These are phyloP conservation scores for Hymenopus coronatus DNA, from an alignment of 2,888 invertebrate species.

Conservation along the genomic window DNA sequence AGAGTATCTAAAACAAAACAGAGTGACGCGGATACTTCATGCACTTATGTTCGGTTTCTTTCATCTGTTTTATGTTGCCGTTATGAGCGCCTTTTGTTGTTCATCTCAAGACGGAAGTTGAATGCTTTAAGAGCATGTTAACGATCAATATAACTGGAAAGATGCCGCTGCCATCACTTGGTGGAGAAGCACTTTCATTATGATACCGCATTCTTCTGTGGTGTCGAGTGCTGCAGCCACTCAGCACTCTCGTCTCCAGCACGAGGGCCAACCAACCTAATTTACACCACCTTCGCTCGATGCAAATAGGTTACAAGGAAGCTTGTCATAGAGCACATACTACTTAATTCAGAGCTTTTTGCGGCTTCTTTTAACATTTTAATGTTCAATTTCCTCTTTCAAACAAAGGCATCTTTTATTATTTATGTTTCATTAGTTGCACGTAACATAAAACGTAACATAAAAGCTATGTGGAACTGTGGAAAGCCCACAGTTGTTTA, in stretches of 20 bases:
- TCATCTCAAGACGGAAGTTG: neutral
- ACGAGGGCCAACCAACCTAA: neutral
- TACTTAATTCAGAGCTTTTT: neutral
- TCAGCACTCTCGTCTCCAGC: neutral
- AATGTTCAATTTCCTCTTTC: neutral
- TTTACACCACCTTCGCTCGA: neutral
- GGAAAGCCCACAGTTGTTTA: neutral
- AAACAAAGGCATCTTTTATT: neutral
- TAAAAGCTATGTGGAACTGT: neutral
- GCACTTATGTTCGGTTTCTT: too few relatives aligned
- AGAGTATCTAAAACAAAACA: too few relatives aligned
- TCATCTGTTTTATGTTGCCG: too few relatives aligned
- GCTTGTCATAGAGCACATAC: neutral
- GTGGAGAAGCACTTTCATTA: neutral
- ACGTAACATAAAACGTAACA: neutral
- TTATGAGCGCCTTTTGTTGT: too few relatives aligned
- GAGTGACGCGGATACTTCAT: too few relatives aligned
- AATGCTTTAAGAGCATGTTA: neutral
- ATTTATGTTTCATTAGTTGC: neutral
- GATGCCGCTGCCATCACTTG: neutral
- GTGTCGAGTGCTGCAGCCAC: neutral
- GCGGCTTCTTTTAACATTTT: neutral
- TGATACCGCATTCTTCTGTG: neutral
- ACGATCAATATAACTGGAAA: neutral
- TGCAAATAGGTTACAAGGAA: neutral